Conservation (phyloP, 2,888 invertebrate genomes). For the Andrena trimmerana region DNA sequence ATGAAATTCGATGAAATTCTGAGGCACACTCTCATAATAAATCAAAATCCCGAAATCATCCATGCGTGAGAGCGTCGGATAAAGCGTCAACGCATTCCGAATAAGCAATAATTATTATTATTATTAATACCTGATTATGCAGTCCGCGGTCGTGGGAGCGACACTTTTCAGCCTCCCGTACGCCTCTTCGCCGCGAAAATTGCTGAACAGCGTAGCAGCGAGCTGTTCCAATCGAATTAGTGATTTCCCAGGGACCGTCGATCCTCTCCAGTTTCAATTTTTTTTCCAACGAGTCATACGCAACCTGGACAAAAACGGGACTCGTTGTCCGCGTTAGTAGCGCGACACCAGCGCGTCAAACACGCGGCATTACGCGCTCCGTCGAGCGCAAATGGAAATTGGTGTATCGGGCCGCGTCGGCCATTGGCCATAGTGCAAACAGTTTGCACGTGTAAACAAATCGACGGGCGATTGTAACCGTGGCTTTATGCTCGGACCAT, state of each 20-base stretch:
- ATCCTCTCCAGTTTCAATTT: constrained; percentile 6
- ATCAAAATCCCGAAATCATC: too few species aligned
- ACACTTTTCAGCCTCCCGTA: not conserved
- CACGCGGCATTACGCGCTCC: constrained; percentile 45
- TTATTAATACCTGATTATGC: too few species aligned
- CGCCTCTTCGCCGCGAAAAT: not conserved
- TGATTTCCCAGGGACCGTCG: not conserved
- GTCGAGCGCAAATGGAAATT: constrained; percentile 55
- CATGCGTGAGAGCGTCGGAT: too few species aligned
- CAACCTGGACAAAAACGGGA: not conserved
- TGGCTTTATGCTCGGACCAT: constrained; percentile 42
- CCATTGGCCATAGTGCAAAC: constrained; percentile 43
- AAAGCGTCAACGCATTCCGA: too few species aligned
- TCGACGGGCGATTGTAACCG: constrained; percentile 47
- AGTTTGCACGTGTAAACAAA: constrained; percentile 59
- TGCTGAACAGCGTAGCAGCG: not conserved
- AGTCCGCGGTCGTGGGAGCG: too few species aligned
- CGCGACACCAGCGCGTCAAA: constrained; percentile 38
- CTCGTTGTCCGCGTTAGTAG: not conserved
- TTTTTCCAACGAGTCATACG: not conserved
- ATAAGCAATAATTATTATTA: too few species aligned
- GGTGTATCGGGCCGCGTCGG: constrained; percentile 7
- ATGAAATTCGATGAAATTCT: too few species aligned
- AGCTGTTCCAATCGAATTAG: not conserved
- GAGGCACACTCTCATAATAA: too few species aligned